Evolutionary conservation across 2,797 vertebrate species (phyloP).

Genomic region (Tadarida brasiliensis): DNA sequence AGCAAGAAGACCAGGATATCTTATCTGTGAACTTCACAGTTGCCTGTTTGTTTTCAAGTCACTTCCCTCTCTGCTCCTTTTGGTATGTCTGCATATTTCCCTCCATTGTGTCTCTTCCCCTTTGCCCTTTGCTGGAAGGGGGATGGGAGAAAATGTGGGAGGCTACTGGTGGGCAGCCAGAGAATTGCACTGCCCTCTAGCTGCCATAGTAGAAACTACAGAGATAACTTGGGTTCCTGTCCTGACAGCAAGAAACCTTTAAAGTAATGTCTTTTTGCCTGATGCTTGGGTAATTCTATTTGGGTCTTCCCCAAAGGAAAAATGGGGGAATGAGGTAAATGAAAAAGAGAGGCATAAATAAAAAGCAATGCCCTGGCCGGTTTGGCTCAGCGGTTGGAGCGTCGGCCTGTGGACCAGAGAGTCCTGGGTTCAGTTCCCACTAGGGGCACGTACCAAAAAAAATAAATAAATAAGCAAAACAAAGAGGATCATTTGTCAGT

Average conservation of each 20-base stretch:
- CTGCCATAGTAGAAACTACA: not conserved
- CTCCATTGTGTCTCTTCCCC: not conserved
- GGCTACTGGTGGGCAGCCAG: not conserved
- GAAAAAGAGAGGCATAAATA: not conserved
- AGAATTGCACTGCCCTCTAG: conserved; percentile 64
- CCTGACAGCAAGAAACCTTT: not conserved
- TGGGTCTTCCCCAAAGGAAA: not conserved
- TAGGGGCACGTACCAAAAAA: no score
- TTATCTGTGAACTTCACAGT: not conserved
- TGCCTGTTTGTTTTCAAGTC: not conserved
- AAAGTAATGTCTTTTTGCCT: not conserved
- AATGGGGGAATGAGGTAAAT: not conserved
- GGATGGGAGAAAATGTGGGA: not conserved
- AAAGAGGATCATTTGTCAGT: not conserved
- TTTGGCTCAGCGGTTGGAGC: no score
- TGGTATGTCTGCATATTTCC: not conserved
- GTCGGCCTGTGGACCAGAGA: no score
- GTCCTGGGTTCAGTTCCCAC: no score
- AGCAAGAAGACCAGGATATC: not conserved
- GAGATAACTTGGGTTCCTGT: not conserved
- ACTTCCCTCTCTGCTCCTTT: not conserved
- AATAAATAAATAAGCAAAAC: not conserved
- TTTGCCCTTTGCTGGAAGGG: not conserved
- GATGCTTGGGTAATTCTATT: not conserved
- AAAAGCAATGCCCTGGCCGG: no score